Base-by-base conservation (phyloP, 2,797 vertebrate genomes). In the Manis javanica region DNA sequence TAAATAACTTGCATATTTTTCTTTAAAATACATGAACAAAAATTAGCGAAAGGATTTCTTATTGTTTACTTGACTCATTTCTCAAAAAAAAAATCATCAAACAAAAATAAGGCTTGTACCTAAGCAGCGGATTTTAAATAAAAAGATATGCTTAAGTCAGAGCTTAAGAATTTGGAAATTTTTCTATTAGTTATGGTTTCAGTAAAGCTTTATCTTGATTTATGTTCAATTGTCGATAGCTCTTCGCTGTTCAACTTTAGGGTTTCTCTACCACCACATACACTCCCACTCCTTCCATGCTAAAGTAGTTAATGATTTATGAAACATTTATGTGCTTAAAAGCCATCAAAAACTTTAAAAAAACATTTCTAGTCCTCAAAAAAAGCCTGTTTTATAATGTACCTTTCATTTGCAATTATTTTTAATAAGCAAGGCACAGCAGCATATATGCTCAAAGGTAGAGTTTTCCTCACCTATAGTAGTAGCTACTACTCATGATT, bases 291-390 rank as follows among this genome's bases (percentile, higher is more conserved):
- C 19, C 37, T 46, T 55, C n/a, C 23, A 95, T 59, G 21, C 31
- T 87, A 66, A 83, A 71, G 46, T 79, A 89, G 61, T 64, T 89
- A 71, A 93, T 86, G 81, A 79, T 87, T 90, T 46, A n/a, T 91
- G 51, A 92, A 79, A 46, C 1, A 71, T 78, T 87, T 84, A 21
- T 71, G 4, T 66, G 12, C 24, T 87, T 78, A 71, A 87, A 95
- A 90, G 64, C 13, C 26, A 88, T 61, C 34, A 51, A 46, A 92
- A 29, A 29, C 4, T 53, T 77, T 24, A 11, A 23, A 90, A 85
- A 87, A 39, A 61, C 69, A 53, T 34, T 24, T 74, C 21, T 74
- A 90, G 53, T 24, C 51, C 4, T 84, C 15, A 64, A 81, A n/a
- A 55, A 77, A 46, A 29, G 2, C 6, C 7, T 12, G 13, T 34